Conservation (phyloP, 2,113 vertebrate genomes). For the Peromyscus leucopus region DNA sequence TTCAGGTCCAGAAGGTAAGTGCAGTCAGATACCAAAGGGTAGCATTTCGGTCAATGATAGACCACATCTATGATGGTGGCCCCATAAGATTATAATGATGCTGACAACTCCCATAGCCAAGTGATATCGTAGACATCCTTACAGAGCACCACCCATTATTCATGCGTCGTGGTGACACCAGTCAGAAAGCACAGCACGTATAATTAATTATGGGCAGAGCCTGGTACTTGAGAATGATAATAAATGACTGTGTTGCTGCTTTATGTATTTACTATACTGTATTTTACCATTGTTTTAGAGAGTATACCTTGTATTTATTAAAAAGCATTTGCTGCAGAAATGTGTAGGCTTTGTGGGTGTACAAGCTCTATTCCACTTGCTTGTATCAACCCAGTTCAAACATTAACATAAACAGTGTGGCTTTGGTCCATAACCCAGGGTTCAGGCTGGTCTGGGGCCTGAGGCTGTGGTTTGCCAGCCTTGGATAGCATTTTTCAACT, state of each 20-base stretch:
- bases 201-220: not conserved
- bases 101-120: not conserved
- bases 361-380: not conserved
- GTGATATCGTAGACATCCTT: not conserved
- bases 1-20: not conserved
- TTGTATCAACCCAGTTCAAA: not conserved
- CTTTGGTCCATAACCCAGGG: not conserved
- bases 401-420: too few relatives aligned
- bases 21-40: not conserved
- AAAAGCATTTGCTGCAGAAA: not conserved
- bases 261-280: not conserved
- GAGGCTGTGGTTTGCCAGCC: not conserved
- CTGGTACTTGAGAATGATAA: not conserved
- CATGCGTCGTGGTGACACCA: not conserved
- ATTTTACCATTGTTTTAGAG: not conserved
- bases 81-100: not conserved
- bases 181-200: not conserved
- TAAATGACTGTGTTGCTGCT: not conserved
- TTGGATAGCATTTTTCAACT: not conserved
- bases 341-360: not conserved
- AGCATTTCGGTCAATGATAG: too few relatives aligned
- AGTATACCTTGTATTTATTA: not conserved
- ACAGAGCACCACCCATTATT: not conserved
- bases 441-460: not conserved
- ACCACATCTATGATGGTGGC: not conserved